These are phyloP conservation scores for Machimus rusticus DNA, from an alignment of 2,888 invertebrate species.

Conservation along the genomic window DNA sequence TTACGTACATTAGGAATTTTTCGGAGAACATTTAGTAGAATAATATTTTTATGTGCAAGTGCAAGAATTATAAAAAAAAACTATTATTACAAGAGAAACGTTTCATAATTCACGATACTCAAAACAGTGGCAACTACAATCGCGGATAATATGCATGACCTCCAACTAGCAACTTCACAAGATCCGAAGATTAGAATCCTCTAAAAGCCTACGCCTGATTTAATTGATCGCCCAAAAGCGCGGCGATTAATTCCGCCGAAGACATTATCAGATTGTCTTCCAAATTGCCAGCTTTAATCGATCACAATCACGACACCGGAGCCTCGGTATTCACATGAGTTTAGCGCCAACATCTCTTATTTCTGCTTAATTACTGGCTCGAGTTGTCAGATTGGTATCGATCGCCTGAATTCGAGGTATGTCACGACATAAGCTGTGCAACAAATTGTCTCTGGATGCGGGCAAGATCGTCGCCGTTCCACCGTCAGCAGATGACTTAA, in stretches of 20 bases:
- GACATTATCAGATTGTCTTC: slow-evolving; percentile 36
- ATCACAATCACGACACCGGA: slow-evolving; percentile 35
- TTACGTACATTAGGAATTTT: no score
- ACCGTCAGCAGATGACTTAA: slow-evolving; percentile 24
- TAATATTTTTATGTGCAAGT: no score
- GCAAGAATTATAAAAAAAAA: no score
- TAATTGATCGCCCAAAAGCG: slow-evolving; percentile 1
- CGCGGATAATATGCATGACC: neutral
- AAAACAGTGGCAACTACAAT: neutral
- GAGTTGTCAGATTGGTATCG: slow-evolving; percentile 29
- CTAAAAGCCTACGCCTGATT: slow-evolving; percentile 27
- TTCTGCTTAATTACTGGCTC: slow-evolving; percentile 31
- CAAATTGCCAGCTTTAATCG: slow-evolving; percentile 38
- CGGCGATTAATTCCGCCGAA: slow-evolving; percentile 25
- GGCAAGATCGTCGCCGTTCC: neutral
- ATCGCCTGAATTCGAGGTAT: slow-evolving; percentile 26
- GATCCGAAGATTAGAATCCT: slow-evolving; percentile 7
- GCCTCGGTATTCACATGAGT: neutral
- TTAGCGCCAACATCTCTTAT: slow-evolving; percentile 35
- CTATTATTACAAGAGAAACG: no score
- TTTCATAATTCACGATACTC: neutral
- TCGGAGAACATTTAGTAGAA: no score
- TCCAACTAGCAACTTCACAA: neutral
- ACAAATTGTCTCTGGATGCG: slow-evolving; percentile 24
- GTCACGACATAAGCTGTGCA: slow-evolving; percentile 34